phyloP scores from a whole-genome alignment of 2,888 invertebrate species.

The Blera fallax region DNA sequence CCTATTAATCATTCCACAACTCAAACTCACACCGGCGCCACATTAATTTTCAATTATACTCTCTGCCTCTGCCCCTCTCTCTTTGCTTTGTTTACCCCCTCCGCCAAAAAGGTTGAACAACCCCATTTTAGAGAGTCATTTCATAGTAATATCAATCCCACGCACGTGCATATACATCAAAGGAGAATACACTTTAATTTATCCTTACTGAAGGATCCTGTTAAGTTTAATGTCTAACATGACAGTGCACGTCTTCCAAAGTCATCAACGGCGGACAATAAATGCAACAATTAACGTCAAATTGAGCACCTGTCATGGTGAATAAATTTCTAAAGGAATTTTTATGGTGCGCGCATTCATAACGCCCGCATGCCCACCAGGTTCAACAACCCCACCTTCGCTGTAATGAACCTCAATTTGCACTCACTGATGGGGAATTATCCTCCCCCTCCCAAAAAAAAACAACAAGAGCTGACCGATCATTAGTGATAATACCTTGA shows the following conservation, averaged over 20 bases:
- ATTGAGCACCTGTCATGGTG: slow-evolving; percentile 50
- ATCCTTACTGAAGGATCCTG: slow-evolving; percentile 48
- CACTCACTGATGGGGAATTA: not conserved
- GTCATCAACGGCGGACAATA: slow-evolving; percentile 36
- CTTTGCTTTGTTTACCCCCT: too few relatives aligned
- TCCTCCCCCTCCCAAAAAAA: not conserved
- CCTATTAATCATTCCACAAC: slow-evolving; percentile 30
- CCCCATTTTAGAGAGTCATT: slow-evolving; percentile 5
- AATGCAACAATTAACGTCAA: slow-evolving; percentile 63
- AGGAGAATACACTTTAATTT: not conserved
- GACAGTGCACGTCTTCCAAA: slow-evolving; percentile 28
- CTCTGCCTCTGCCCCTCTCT: not conserved
- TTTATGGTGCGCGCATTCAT: slow-evolving; percentile 13
- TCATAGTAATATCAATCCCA: slow-evolving; percentile 42
- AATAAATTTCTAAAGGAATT: slow-evolving; percentile 29
- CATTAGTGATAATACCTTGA: slow-evolving; percentile 30
- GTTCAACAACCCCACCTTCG: slow-evolving; percentile 53
- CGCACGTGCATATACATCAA: slow-evolving; percentile 40
- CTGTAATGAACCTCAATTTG: slow-evolving; percentile 17
- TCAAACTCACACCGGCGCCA: slow-evolving; percentile 25
- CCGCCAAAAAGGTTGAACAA: slow-evolving; percentile 48
- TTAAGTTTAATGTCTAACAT: slow-evolving; percentile 38
- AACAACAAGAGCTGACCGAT: slow-evolving; percentile 2
- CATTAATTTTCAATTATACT: slow-evolving; percentile 6
- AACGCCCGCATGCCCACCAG: slow-evolving; percentile 29